Evolutionary conservation across 2,113 vertebrate species (phyloP), one percentile per base, ranked within the genome.

Genomic region (Antennarius striatus): DNA sequence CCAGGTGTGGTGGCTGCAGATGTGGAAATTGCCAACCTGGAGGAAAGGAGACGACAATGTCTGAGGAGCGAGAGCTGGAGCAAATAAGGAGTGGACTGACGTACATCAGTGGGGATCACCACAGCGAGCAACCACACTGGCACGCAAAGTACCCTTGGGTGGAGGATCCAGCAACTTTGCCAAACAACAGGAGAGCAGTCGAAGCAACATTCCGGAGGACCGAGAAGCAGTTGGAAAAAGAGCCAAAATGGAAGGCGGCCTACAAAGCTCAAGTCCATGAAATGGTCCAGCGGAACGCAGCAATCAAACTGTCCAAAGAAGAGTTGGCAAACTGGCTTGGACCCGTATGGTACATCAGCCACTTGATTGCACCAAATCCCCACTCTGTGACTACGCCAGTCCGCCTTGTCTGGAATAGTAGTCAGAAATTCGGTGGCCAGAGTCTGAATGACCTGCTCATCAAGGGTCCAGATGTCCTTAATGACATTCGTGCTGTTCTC

Each of bases 401-500:
- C 2, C 6, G 50, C 1, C 39, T 77, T 1, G 57, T 80, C 0
- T 77, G 71, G 71, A 81, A 76, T 4, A 76, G 78, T 12, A 76
- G 67, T 10, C 63, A 68, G 17, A 68, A 54, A 40, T 82, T 58
- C n/a, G 56, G 28, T 15, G 64, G 81, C 0, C 1, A 51, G 0
- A 77, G 69, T 1, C 14, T 73, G 47, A 80, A 83, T 22, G 51
- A 80, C 13, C 15, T 80, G 3, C 52, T 82, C 0, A n/a, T 71
- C 6, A 79, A 82, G n/a, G 71, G 75, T 0, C 75, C 74, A 6
- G 69, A 77, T 68, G 69, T 80, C 3, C 55, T 77, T 0, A 82
- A 75, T 22, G 63, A 56, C 0, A 81, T 79, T 15, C 9, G 58
- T 53, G 65, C 72, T 29, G 69, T 76, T 1, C 43, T 83, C 5